These are phyloP conservation scores for Eclectus roratus DNA, from an alignment of 2,113 vertebrate genomes.

Conservation along the genomic window DNA sequence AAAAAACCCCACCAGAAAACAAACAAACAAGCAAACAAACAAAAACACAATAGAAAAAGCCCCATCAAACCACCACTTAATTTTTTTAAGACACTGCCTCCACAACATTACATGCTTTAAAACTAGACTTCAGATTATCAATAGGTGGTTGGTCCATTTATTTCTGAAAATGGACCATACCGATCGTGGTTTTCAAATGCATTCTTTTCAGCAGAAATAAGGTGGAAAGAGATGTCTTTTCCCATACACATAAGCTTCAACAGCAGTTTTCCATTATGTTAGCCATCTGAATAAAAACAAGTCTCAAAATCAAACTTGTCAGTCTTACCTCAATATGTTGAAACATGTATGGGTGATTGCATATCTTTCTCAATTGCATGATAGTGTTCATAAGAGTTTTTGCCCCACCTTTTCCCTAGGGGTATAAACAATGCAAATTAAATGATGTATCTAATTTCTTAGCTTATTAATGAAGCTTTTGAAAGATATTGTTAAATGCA, in stretches of 20 bases:
- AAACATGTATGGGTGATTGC: slow-evolving; percentile 98
- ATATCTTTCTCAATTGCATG: slow-evolving; percentile 98
- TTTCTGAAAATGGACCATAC: neutral
- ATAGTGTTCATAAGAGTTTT: slow-evolving; percentile 99
- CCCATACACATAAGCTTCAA: neutral
- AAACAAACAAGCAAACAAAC: accelerated
- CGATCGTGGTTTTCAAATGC: accelerated
- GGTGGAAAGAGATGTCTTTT: neutral
- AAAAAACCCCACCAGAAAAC: accelerated
- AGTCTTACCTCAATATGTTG: slow-evolving; percentile 89
- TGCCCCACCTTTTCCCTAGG: slow-evolving; percentile 96
- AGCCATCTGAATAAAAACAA: neutral
- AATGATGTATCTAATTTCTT: neutral
- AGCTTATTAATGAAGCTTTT: neutral
- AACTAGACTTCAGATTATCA: neutral
- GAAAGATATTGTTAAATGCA: neutral
- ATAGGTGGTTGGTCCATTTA: neutral
- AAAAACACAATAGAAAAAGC: neutral
- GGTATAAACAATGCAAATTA: neutral
- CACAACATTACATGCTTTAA: neutral
- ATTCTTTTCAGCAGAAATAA: neutral
- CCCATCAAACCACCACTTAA: neutral
- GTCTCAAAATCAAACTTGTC: neutral
- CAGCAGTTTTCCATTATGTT: neutral
- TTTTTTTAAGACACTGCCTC: neutral